These are phyloP conservation scores for Anseranas semipalmata DNA, from an alignment of 2,113 vertebrate species.

Conservation along the genomic window DNA sequence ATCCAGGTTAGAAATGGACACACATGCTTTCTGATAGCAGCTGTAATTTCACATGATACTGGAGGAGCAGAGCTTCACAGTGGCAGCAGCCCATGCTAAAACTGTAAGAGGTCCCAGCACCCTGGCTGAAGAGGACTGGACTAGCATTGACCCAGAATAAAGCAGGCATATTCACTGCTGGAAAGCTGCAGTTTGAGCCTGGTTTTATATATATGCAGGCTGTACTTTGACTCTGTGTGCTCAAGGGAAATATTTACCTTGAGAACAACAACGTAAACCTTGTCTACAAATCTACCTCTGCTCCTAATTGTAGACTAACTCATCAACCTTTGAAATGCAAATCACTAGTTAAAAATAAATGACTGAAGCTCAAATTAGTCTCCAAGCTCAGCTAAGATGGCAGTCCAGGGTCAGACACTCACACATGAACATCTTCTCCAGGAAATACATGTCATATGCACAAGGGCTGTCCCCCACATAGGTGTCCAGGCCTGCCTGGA, in stretches of 20 bases:
- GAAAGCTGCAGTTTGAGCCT: background rate
- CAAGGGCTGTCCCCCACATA: background rate
- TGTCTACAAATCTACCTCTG: background rate
- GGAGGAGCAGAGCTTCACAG: background rate
- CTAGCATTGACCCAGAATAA: background rate
- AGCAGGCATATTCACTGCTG: background rate
- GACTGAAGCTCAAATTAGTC: background rate
- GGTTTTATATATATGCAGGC: background rate
- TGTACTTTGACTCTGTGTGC: constrained; percentile 33
- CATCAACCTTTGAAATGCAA: background rate
- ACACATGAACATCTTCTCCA: background rate
- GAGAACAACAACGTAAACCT: background rate
- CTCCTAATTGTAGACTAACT: background rate
- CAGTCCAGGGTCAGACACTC: background rate
- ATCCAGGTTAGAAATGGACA: background rate
- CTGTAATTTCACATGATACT: background rate
- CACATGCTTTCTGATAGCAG: background rate
- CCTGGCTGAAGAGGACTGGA: background rate
- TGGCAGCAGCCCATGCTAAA: background rate
- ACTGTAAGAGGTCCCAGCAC: background rate
- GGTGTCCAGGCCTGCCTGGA: background rate
- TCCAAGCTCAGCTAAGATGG: background rate
- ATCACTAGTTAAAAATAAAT: background rate
- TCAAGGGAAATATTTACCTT: background rate
- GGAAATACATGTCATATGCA: background rate